A percentile compares a stretch with the other conserved stretches of the same genome.
Evolutionary conservation across 2,888 invertebrate genomes (phyloP).

Genomic region (Noctua janthina): DNA sequence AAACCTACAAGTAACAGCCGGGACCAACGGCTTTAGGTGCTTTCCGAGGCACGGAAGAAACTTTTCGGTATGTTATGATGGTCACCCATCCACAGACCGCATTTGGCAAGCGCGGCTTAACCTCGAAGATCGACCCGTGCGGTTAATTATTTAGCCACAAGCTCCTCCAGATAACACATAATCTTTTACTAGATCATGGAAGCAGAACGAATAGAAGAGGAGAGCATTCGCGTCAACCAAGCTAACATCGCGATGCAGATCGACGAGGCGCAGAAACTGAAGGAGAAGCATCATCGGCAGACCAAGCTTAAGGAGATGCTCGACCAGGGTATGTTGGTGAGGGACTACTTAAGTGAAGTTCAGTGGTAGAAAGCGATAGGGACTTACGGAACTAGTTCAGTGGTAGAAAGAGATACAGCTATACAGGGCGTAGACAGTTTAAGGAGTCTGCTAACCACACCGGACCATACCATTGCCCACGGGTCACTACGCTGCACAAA

Average conservation of each 20-base stretch:
- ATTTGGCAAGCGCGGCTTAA: too few species aligned
- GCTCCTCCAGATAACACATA: neutral
- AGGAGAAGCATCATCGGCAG: conserved; percentile 88
- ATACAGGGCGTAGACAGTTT: neutral
- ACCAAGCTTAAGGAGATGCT: conserved; percentile 90
- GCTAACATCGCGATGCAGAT: conserved; percentile 92
- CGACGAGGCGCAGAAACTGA: conserved; percentile 91
- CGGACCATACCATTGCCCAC: neutral
- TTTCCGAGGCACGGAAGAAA: too few species aligned
- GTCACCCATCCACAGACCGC: too few species aligned
- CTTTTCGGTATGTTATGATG: too few species aligned
- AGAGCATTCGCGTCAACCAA: conserved; percentile 91
- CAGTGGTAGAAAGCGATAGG: neutral
- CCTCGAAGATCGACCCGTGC: too few species aligned
- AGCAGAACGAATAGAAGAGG: conserved; percentile 92
- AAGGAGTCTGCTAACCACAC: neutral
- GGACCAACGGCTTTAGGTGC: too few species aligned
- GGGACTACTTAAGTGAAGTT: neutral
- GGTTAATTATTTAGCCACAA: too few species aligned
- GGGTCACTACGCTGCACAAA: neutral
- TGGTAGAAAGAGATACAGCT: neutral
- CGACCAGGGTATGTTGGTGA: conserved; percentile 85
- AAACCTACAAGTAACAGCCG: too few species aligned
- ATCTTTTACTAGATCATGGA: conserved; percentile 85
- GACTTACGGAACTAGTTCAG: neutral